Evolutionary conservation across 2,113 vertebrate species (phyloP).

Genomic region (Andinoacara biseriatus): DNA sequence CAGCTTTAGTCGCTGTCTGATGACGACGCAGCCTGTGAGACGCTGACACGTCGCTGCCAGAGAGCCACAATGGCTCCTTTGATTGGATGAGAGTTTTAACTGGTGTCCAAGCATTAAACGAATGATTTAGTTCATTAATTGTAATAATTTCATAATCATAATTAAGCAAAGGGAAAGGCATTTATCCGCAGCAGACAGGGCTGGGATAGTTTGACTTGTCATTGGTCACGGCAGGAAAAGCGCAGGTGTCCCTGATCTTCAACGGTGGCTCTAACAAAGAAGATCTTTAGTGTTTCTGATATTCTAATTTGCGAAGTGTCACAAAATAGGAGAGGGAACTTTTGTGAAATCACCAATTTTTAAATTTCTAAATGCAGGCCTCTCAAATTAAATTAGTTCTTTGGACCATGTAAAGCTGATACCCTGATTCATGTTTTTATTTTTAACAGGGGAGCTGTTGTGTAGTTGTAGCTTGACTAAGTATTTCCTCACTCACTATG

Average conservation of each 20-base stretch:
- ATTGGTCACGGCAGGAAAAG: neutral
- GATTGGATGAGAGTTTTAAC: slow-evolving; percentile 58
- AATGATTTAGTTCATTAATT: neutral
- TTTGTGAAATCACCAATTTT: no score
- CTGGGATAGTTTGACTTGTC: neutral
- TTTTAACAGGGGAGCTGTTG: no score
- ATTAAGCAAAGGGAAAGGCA: neutral
- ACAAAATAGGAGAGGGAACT: no score
- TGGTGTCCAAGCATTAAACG: neutral
- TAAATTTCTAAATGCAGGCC: no score
- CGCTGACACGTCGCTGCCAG: slow-evolving; percentile 70
- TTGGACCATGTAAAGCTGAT: no score
- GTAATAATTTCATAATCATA: neutral
- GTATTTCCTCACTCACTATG: neutral
- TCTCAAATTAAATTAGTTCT: no score
- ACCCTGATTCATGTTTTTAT: no score
- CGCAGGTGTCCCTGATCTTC: neutral
- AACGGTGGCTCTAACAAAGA: neutral
- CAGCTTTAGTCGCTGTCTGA: slow-evolving; percentile 32
- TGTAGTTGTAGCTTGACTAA: neutral
- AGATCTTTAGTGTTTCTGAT: neutral
- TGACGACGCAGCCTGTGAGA: slow-evolving; percentile 63
- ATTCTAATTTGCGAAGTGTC: neutral
- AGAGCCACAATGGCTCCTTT: slow-evolving; percentile 50
- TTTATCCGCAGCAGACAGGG: no score